Percentiles rank a stretch among this genome's conserved stretches.
phyloP scores from a whole-genome alignment of 1,140 invertebrate genomes.

The Drosophila varians region DNA sequence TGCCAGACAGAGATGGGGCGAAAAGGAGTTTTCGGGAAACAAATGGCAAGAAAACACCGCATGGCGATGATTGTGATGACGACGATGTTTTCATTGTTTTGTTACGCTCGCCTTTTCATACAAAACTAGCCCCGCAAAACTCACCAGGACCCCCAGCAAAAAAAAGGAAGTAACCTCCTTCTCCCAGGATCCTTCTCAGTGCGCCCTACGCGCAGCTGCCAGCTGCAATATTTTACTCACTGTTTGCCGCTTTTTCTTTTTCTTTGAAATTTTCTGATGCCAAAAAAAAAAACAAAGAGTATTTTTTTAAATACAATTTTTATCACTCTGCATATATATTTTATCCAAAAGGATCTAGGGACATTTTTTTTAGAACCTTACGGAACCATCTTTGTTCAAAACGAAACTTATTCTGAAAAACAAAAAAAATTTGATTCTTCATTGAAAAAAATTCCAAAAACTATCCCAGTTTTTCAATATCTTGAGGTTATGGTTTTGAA shows the following conservation, averaged over 20 bases:
- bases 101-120: conserved; percentile 62
- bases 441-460: too few relatives aligned
- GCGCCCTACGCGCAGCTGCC: conserved; percentile 61
- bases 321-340: too few relatives aligned
- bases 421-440: too few relatives aligned
- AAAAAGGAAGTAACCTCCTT: neutral
- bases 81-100: conserved; percentile 80
- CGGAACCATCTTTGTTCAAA: too few relatives aligned
- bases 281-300: conserved; percentile 39
- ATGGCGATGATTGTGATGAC: conserved; percentile 80
- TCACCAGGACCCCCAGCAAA: neutral
- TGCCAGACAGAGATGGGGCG: conserved; percentile 1
- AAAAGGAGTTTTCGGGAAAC: conserved; percentile 49
- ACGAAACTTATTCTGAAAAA: too few relatives aligned
- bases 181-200: neutral
- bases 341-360: conserved; percentile 12
- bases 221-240: conserved; percentile 77
- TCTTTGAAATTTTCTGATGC: conserved; percentile 67
- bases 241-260: conserved; percentile 71
- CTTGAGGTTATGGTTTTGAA: too few relatives aligned
- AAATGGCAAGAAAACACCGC: conserved; percentile 77
- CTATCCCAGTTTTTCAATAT: too few relatives aligned
- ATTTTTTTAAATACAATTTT: conserved; percentile 4
- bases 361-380: too few relatives aligned
- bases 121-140: conserved; percentile 32